phyloP scores from a whole-genome alignment of 1,140 invertebrate genomes.

The Vanessa atalanta region DNA sequence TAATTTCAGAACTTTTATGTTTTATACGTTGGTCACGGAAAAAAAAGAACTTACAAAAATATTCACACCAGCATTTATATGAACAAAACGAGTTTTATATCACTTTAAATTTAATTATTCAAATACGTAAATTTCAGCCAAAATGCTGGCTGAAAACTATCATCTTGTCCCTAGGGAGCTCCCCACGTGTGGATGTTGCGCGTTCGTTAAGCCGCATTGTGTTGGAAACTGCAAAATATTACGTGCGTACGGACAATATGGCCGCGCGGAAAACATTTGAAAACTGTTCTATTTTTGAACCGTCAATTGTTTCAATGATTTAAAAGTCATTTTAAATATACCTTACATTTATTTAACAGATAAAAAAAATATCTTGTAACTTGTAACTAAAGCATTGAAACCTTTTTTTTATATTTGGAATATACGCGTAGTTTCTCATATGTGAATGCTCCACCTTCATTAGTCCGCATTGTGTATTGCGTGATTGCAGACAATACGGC shows the following conservation, averaged over 20 bases:
- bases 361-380: too few species aligned
- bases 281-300: not conserved
- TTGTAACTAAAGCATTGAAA: not conserved
- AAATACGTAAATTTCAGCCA: slow-evolving; percentile 4
- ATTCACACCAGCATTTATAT: not conserved
- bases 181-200: slow-evolving; percentile 42
- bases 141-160: slow-evolving; percentile 22
- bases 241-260: not conserved
- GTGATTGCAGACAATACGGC: slow-evolving; percentile 5
- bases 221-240: slow-evolving; percentile 13
- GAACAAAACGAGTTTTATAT: not conserved
- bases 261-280: not conserved
- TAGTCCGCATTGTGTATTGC: slow-evolving; percentile 40
- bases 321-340: too few species aligned
- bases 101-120: slow-evolving; percentile 17
- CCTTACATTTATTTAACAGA: too few species aligned
- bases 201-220: slow-evolving; percentile 55
- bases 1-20: too few species aligned
- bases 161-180: slow-evolving; percentile 23
- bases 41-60: not conserved
- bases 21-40: too few species aligned
- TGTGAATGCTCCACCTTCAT: slow-evolving; percentile 46
- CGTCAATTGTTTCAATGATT: not conserved
- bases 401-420: not conserved
- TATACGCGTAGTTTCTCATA: slow-evolving; percentile 8